These are phyloP conservation scores for Baronia brevicornis DNA, from an alignment of 2,888 invertebrate genomes.

Conservation along the genomic window DNA sequence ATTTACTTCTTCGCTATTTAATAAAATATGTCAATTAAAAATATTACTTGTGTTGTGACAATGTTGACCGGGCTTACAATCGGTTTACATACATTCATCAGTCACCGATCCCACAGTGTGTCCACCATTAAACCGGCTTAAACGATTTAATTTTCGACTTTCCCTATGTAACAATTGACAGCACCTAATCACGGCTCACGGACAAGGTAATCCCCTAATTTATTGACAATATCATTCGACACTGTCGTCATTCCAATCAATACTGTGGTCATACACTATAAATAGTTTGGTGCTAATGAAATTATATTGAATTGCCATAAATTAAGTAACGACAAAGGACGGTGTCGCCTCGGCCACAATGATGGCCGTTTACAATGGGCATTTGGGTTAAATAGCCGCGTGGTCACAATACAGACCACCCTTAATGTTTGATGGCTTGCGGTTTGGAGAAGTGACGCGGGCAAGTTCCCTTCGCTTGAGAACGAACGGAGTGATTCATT, in stretches of 20 bases:
- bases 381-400: conserved; percentile 52
- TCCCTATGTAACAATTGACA: conserved; percentile 53
- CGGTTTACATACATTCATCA: conserved; percentile 45
- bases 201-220: conserved; percentile 71
- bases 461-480: conserved; percentile 30
- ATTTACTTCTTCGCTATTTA: no score
- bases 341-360: conserved; percentile 46
- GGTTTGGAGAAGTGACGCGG: conserved; percentile 30
- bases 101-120: conserved; percentile 41
- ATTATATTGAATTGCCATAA: conserved; percentile 66
- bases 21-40: no score
- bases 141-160: conserved; percentile 66
- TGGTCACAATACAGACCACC: conserved; percentile 51
- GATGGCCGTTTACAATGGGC: conserved; percentile 43
- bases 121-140: conserved; percentile 59
- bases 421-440: conserved; percentile 43
- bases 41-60: conserved; percentile 11
- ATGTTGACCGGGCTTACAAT: conserved; percentile 14
- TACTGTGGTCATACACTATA: conserved; percentile 53
- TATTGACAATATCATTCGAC: conserved; percentile 60
- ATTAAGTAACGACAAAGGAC: conserved; percentile 46
- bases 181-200: conserved; percentile 61
- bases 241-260: conserved; percentile 57
- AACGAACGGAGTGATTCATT: conserved; percentile 28
- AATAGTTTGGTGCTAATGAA: conserved; percentile 65